Conservation (phyloP, 2,113 vertebrate genomes). For the Cebidichthys violaceus region DNA sequence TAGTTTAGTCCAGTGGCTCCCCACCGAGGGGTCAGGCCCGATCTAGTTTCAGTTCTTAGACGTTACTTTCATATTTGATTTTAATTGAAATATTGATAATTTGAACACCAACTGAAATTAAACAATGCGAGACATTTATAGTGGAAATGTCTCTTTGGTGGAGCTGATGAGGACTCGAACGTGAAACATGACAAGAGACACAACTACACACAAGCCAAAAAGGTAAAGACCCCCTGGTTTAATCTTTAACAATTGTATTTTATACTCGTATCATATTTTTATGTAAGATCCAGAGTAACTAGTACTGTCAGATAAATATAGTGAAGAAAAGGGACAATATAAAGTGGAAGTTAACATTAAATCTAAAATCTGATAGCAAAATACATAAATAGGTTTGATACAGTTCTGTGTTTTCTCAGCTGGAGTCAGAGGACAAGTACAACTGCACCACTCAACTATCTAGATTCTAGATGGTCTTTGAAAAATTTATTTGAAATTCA, state of each 20-base stretch:
- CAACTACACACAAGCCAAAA: too few relatives aligned
- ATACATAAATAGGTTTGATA: not conserved
- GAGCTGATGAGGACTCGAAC: not conserved
- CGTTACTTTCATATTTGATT: not conserved
- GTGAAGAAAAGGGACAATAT: not conserved
- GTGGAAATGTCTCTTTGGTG: not conserved
- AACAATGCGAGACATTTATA: not conserved
- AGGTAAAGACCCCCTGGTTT: too few relatives aligned
- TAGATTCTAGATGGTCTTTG: too few relatives aligned
- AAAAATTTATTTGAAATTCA: too few relatives aligned
- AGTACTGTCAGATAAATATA: not conserved
- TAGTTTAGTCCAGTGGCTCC: not conserved
- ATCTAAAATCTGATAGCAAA: not conserved
- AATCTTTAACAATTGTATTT: not conserved
- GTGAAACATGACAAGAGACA: not conserved
- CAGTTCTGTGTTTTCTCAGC: too few relatives aligned
- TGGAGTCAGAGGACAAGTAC: too few relatives aligned
- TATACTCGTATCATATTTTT: not conserved
- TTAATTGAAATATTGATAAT: not conserved
- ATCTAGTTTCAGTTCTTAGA: not conserved
- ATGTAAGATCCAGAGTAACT: not conserved
- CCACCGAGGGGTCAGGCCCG: too few relatives aligned
- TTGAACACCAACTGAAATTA: not conserved
- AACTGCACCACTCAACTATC: too few relatives aligned
- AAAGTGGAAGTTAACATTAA: not conserved